Base-by-base conservation (phyloP, 2,888 invertebrate species). In the Hypselothyrea guttata region DNA sequence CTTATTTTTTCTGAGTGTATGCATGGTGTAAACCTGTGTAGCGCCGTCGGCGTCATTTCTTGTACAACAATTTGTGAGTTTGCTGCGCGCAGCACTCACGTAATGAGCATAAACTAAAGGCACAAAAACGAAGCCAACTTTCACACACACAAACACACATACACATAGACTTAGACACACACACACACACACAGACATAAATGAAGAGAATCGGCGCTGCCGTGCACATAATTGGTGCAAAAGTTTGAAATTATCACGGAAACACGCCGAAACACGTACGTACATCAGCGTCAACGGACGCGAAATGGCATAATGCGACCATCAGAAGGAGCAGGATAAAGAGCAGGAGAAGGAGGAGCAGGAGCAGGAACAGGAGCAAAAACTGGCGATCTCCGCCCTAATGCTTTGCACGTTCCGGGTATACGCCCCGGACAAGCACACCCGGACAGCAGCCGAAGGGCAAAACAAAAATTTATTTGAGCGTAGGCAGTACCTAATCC, bases 201-300 rank as follows among this genome's bases (percentile, higher is more conserved):
- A 48, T 48, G 52, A 53, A 57, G 67, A 64, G 63, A 72, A 82
- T 72, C 62, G 78, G 61, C 67, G 72, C 62, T 75, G 83, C 68
- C 78, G 74, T 78, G 78, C 83, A 78, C 79, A 78, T 78, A 78
- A 78, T 78, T 78, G 78, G 78, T 78, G 83, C 79, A 78, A 78
- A 78, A 78, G 78, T 78, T 78, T 78, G 79, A 78, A 82, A 78
- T 83, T 78, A 78, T 83, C 78, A 78, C 78, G 78, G 78, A 83
- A 78, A 64, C 76, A 79, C 76, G 83, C 71, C 74, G 79, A 75
- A 78, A 78, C 78, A 78, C 78, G 78, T 82, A 83, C 77, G 75
- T 78, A 77, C 71, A 64, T 63, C 75, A 77, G 59, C 75, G 82
- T 66, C 79, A 72, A 58, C 78, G 82, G 75, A 77, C 82, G 75